Evolutionary conservation across 2,797 vertebrate genomes (phyloP), one percentile per base, ranked within the genome.

Genomic region (Coregonus ussuriensis): DNA sequence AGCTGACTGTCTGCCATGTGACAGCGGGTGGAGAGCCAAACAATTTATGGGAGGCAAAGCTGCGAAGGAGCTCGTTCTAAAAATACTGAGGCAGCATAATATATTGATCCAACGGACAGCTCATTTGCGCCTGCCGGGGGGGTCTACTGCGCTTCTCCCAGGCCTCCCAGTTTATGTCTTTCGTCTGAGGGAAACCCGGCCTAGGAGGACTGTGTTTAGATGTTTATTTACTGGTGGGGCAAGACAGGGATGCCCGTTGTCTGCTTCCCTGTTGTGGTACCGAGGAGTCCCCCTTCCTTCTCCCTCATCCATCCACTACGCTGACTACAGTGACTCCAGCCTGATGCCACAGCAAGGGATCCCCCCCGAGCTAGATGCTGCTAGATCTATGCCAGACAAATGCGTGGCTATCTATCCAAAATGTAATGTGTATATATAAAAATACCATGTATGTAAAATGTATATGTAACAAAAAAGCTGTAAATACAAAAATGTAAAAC

Each of bases 1-100:
- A 86, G 82, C 63, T 52, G 37, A 52, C 77, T 75, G 87, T 87
- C 85, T 88, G 87, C 89, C 91, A 90, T 91, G 87, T 91, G 88
- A 84, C 86, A 85, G 83, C 63, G 87, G 88, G 89, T 87, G 59
- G 74, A 29, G 0, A 86, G 86, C 90, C 91, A 88, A 79, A 85
- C 76, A 87, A 83, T 86, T 89, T 86, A 84, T 78, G 85, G 84
- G 71, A 82, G 77, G 71, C 33, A 47, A 65, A 87, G 76, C 87
- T 85, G 84, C 59, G 82, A 88, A 84, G 72, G 81, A 84, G 86
- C 85, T 86, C 72, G 77, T 74, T 81, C 66, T 85, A 83, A 87
- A 86, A 90, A 88, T 86, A 83, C 82, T 83, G 78, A 79, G 75
- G 63, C 85, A 84, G 87, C 83, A 87, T 85, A 82, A 87, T 84